A percentile compares a stretch with the other conserved stretches of the same genome.
These are phyloP conservation scores for Sinocyclocheilus anshuiensis DNA, from an alignment of 2,113 vertebrate genomes.

Conservation along the genomic window DNA sequence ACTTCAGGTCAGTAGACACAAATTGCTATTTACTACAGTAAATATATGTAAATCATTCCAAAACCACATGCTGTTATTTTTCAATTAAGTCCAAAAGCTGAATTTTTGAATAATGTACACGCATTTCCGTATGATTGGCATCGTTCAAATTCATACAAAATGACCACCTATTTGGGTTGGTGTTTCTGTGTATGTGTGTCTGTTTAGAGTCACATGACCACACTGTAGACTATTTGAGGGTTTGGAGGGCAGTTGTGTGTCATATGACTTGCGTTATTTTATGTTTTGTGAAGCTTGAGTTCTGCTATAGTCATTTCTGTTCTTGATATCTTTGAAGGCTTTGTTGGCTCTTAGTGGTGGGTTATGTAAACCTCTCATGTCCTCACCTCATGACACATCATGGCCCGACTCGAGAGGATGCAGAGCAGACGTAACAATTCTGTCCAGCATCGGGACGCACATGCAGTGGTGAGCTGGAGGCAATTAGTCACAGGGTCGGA, in stretches of 20 bases:
- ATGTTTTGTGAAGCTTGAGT: neutral
- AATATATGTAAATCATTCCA: neutral
- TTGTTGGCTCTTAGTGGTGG: neutral
- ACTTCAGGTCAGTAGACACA: constrained; percentile 5
- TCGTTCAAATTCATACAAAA: neutral
- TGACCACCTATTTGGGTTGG: neutral
- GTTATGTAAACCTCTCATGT: constrained; percentile 7
- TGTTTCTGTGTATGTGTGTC: too few relatives aligned
- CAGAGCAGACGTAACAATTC: constrained; percentile 35
- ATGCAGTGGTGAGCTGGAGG: constrained; percentile 51
- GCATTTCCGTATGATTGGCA: neutral
- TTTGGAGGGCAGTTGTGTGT: neutral
- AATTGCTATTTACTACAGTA: neutral
- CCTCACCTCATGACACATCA: constrained; percentile 31
- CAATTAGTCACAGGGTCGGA: constrained; percentile 72
- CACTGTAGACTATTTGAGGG: neutral
- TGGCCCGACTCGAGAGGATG: constrained; percentile 16
- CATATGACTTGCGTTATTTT: neutral
- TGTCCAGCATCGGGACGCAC: constrained; percentile 20
- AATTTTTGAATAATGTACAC: neutral
- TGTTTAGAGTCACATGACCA: constrained; percentile 3
- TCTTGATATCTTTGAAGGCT: neutral
- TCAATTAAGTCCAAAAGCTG: neutral
- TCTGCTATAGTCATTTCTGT: neutral
- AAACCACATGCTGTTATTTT: neutral